These are phyloP conservation scores for Paracentrotus lividus DNA, from an alignment of 53 echinoderm and acorn worm genomes.

Conservation along the genomic window DNA sequence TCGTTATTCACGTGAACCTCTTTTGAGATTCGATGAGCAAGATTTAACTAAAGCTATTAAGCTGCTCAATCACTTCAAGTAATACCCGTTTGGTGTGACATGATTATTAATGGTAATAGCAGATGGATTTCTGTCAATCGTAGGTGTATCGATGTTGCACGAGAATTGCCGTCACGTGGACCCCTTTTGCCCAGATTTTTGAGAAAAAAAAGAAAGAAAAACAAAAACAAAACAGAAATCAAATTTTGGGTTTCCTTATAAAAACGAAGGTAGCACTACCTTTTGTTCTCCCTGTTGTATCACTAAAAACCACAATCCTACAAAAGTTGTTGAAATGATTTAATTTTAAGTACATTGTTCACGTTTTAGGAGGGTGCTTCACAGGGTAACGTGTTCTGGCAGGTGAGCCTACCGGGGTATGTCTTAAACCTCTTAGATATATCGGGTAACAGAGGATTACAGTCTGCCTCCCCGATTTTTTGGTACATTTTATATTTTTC, in stretches of 20 bases:
- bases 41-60: neutral
- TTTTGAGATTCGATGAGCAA: neutral
- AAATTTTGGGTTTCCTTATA: no score
- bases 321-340: neutral
- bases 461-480: no score
- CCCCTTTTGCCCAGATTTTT: neutral
- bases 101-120: neutral
- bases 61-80: conserved; percentile 5
- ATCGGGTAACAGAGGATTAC: neutral
- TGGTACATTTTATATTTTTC: no score
- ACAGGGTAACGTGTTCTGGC: neutral
- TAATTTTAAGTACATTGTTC: neutral
- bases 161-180: conserved; percentile 9
- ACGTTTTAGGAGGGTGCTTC: no score
- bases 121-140: neutral
- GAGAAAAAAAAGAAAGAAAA: neutral
- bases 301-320: neutral
- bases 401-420: neutral
- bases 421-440: neutral
- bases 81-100: neutral
- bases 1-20: neutral
- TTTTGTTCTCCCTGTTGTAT: neutral
- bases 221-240: neutral
- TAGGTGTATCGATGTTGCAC: conserved; percentile 24
- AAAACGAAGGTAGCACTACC: neutral